Evolutionary conservation across 2,797 vertebrate species (phyloP).

Genomic region (Coluber constrictor): DNA sequence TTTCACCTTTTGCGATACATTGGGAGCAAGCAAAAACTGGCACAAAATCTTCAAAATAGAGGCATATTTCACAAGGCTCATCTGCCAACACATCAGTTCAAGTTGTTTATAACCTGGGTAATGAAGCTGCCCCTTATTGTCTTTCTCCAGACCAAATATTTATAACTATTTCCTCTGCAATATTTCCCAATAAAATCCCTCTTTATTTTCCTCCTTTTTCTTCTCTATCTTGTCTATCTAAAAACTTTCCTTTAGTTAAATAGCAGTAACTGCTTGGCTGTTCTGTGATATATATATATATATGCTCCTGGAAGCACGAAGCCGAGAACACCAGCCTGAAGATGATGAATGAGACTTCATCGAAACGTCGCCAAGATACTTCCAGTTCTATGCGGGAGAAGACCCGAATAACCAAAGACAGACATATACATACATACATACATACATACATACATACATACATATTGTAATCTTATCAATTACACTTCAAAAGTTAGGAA

Average conservation of each 20-base stretch:
- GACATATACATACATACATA: no score
- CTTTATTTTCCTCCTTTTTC: background rate
- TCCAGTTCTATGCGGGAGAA: no score
- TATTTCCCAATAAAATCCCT: background rate
- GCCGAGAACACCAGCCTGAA: no score
- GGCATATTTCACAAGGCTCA: conserved; percentile 19
- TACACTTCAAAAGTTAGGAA: background rate
- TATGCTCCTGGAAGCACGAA: no score
- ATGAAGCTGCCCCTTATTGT: background rate
- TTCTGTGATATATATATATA: background rate
- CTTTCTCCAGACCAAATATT: background rate
- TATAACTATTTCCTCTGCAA: conserved; percentile 28
- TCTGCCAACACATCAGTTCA: conserved; percentile 42
- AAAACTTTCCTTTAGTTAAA: background rate
- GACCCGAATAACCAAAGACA: no score
- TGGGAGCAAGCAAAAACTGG: background rate
- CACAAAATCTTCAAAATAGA: conserved; percentile 27
- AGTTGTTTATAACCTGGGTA: conserved; percentile 7
- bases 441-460: no score
- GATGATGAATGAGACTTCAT: no score
- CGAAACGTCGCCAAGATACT: no score
- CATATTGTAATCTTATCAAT: background rate
- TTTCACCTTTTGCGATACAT: conserved; percentile 6
- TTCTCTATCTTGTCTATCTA: background rate
- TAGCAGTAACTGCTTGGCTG: conserved; percentile 11